These are phyloP conservation scores for Agonum fuliginosum DNA, from an alignment of 2,888 invertebrate species.

Conservation along the genomic window DNA sequence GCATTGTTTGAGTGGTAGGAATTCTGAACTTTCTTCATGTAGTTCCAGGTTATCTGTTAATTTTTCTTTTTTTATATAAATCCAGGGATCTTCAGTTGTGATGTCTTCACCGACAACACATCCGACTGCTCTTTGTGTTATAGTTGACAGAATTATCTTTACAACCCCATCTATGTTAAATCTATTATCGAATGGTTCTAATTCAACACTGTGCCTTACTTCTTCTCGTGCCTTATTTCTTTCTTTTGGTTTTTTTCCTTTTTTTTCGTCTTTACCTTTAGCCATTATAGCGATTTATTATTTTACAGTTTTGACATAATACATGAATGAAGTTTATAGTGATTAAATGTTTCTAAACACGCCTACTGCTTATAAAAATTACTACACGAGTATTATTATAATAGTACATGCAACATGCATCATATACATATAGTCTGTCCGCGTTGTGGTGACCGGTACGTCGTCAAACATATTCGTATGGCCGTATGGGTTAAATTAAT, in stretches of 20 bases:
- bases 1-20: constrained; percentile 71
- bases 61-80: constrained; percentile 77
- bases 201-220: background rate
- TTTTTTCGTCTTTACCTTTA: background rate
- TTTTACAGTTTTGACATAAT: too few species aligned
- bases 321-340: too few species aligned
- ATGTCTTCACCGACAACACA: constrained; percentile 81
- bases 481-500: too few species aligned
- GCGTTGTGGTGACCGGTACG: too few species aligned
- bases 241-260: too few species aligned
- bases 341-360: too few species aligned
- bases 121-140: constrained; percentile 79
- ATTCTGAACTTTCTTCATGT: constrained; percentile 75
- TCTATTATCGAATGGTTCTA: constrained; percentile 61
- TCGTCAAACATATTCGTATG: too few species aligned
- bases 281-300: background rate
- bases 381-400: too few species aligned
- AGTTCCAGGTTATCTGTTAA: constrained; percentile 79
- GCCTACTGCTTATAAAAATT: too few species aligned
- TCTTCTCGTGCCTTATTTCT: constrained; percentile 61
- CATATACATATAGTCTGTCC: too few species aligned
- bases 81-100: constrained; percentile 86
- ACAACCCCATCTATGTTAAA: constrained; percentile 77
- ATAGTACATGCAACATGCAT: too few species aligned
- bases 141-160: constrained; percentile 74